Conservation (phyloP, 2,888 invertebrate species). For the Chalcis sispes region DNA sequence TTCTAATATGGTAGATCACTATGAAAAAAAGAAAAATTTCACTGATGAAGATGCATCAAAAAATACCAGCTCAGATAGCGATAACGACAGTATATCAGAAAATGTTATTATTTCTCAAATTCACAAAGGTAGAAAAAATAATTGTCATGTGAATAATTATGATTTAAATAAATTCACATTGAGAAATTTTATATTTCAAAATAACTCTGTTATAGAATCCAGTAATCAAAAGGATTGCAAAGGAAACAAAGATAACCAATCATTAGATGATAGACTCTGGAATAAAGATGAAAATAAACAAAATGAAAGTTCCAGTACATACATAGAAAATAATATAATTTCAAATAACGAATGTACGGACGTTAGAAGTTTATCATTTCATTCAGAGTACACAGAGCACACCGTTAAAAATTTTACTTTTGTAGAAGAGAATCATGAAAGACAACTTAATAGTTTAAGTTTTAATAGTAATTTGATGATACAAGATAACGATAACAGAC, state of each 20-base stretch:
- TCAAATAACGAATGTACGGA: conserved; percentile 62
- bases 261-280: conserved; percentile 56
- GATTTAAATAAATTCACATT: neutral
- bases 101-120: conserved; percentile 1
- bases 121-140: conserved; percentile 27
- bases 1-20: conserved; percentile 52
- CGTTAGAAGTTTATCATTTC: conserved; percentile 68
- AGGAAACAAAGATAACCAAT: conserved; percentile 60
- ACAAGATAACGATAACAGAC: conserved; percentile 66
- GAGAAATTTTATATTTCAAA: neutral
- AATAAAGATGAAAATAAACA: conserved; percentile 17
- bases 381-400: conserved; percentile 67
- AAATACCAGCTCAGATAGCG: conserved; percentile 43
- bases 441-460: conserved; percentile 66
- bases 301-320: conserved; percentile 15
- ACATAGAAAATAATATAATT: conserved; percentile 23
- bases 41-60: conserved; percentile 43
- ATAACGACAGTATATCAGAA: conserved; percentile 38
- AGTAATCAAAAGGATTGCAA: conserved; percentile 61
- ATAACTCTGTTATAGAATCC: conserved; percentile 23
- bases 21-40: conserved; percentile 46
- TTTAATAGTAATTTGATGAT: conserved; percentile 33
- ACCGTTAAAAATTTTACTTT: conserved; percentile 67
- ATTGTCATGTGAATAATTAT: neutral
- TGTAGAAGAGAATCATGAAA: conserved; percentile 70